phyloP scores from a whole-genome alignment of 2,113 vertebrate species.

The Pterophyllum scalare region DNA sequence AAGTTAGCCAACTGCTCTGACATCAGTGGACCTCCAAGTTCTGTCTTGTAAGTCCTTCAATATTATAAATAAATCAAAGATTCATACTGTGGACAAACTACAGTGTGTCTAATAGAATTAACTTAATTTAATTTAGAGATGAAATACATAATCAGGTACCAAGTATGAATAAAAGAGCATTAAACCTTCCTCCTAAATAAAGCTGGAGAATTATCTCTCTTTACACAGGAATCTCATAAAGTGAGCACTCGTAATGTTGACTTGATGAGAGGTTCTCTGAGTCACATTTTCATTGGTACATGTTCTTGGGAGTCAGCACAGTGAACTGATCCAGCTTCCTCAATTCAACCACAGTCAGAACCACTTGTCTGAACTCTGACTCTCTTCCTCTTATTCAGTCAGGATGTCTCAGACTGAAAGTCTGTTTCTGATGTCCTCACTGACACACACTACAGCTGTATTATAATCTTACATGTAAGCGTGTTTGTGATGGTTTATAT shows the following conservation, averaged over 20 bases:
- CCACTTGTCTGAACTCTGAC: accelerated
- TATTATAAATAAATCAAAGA: not conserved
- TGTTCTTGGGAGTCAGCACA: not conserved
- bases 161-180: not conserved
- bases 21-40: not conserved
- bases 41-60: not conserved
- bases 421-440: too few species aligned
- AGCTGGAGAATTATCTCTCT: accelerated
- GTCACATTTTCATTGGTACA: not conserved
- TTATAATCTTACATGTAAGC: accelerated
- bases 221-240: not conserved
- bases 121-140: too few species aligned
- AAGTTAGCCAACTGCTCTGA: not conserved
- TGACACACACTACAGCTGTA: too few species aligned
- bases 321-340: not conserved
- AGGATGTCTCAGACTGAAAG: not conserved
- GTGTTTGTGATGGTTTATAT: not conserved
- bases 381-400: not conserved
- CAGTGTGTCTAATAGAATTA: not conserved
- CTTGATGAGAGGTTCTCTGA: not conserved
- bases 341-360: not conserved
- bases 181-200: not conserved
- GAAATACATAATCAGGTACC: not conserved
- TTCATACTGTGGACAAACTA: not conserved
- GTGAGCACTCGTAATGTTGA: not conserved